Percentiles rank a stretch among this genome's conserved stretches.
phyloP scores from a whole-genome alignment of 2,113 vertebrate genomes.

The Aspidoscelis tigris region DNA sequence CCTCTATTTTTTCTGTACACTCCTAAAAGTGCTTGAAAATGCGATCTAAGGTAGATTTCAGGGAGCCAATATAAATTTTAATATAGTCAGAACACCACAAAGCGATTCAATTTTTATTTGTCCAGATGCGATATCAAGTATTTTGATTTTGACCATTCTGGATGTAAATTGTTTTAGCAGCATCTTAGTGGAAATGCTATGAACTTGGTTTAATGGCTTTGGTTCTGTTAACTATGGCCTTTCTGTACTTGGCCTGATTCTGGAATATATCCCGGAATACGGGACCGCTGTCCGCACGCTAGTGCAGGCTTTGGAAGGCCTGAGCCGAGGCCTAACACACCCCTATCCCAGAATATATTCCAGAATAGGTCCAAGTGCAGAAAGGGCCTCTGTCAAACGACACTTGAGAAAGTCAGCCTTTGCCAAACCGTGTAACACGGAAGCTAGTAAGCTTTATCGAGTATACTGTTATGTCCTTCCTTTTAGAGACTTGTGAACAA shows the following conservation, averaged over 20 bases:
- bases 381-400: not conserved
- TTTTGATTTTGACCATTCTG: not conserved
- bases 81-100: not conserved
- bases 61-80: not conserved
- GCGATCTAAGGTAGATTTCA: not conserved
- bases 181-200: not conserved
- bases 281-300: no score
- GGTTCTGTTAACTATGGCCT: not conserved
- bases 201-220: not conserved
- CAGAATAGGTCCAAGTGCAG: no score
- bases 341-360: no score
- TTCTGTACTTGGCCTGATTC: no score
- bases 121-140: not conserved
- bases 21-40: not conserved
- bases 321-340: no score
- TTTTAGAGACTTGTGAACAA: not conserved
- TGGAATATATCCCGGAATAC: no score
- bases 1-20: not conserved
- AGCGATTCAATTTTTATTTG: not conserved
- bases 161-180: not conserved
- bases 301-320: no score
- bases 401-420: not conserved
- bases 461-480: not conserved
- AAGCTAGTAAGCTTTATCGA: not conserved
- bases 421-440: rapidly evolving